Conservation (phyloP, 1,140 invertebrate species). For the Littorina saxatilis region DNA sequence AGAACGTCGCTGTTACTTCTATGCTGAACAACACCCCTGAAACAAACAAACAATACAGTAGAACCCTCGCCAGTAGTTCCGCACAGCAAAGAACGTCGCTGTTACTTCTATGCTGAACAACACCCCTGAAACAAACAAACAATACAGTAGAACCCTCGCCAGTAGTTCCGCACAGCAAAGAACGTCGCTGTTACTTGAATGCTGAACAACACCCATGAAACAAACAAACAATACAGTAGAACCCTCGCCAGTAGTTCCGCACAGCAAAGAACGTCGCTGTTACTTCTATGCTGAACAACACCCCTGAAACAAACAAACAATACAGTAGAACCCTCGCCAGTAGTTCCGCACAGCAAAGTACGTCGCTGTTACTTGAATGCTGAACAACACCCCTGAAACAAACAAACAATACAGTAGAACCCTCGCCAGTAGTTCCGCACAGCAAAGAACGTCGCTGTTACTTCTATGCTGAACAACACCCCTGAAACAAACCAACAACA, state of each 20-base stretch:
- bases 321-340: conserved; percentile 98
- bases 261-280: conserved; percentile 99
- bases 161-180: conserved; percentile 99
- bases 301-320: conserved; percentile 94
- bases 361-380: conserved; percentile 99
- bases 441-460: conserved; percentile 99
- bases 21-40: conserved; percentile 98
- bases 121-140: conserved; percentile 95
- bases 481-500: conserved; percentile 93
- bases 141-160: conserved; percentile 98
- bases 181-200: conserved; percentile 99
- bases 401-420: conserved; percentile 98
- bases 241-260: conserved; percentile 98
- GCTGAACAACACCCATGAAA: conserved; percentile 95
- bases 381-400: conserved; percentile 96
- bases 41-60: conserved; percentile 93
- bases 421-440: conserved; percentile 99
- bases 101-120: conserved; percentile 99
- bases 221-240: conserved; percentile 98
- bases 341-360: conserved; percentile 99
- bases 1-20: conserved; percentile 99
- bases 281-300: conserved; percentile 99
- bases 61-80: conserved; percentile 99
- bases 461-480: conserved; percentile 99
- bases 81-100: conserved; percentile 97